These are phyloP conservation scores for Muscicapa adusta DNA, from an alignment of 2,113 vertebrate genomes.

Conservation along the genomic window DNA sequence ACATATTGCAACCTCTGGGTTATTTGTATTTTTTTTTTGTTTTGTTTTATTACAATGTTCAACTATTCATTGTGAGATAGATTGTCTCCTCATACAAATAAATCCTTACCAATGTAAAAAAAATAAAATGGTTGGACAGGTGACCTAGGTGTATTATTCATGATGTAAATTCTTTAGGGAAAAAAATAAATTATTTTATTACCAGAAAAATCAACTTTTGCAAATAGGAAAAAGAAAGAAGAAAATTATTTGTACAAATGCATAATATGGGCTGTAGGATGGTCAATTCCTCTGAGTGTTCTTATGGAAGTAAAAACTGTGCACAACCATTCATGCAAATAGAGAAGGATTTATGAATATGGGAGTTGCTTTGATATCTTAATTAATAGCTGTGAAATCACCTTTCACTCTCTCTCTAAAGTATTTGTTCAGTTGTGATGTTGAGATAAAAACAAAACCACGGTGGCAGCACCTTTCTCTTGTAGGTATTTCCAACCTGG, in stretches of 20 bases:
- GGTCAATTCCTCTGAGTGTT: background rate
- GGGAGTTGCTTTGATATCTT: background rate
- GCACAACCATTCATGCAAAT: background rate
- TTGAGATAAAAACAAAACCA: background rate
- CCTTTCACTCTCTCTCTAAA: background rate
- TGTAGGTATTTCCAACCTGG: background rate
- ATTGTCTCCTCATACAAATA: background rate
- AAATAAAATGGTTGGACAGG: background rate
- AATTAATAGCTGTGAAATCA: background rate
- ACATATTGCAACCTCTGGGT: slow-evolving; percentile 54
- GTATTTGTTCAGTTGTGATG: background rate
- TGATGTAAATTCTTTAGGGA: background rate
- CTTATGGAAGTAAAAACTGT: background rate
- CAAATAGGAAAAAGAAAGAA: background rate
- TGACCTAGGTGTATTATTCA: slow-evolving; percentile 4
- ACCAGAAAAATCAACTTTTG: background rate
- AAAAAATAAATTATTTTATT: background rate
- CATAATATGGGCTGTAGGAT: background rate
- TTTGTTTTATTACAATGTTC: background rate
- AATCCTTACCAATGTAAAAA: background rate
- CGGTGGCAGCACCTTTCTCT: background rate
- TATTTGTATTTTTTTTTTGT: slow-evolving; percentile 18
- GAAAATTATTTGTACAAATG: background rate
- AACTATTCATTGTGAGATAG: background rate
- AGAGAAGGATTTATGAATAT: background rate